phyloP scores from a whole-genome alignment of 2,113 vertebrate species.

The Neomonachus schauinslandi region DNA sequence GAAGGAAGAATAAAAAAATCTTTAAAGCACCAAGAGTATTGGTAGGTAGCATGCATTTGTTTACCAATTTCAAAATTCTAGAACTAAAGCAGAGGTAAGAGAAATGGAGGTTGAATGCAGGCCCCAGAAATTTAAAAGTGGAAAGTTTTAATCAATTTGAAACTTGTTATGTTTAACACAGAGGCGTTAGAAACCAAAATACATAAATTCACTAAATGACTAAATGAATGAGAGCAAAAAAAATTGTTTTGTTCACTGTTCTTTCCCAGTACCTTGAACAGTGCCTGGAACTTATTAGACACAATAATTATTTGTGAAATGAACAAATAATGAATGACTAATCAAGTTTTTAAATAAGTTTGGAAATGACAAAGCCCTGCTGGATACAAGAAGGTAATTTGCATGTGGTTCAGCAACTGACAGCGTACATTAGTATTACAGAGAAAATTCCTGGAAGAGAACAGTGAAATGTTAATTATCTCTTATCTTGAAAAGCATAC shows the following conservation, averaged over 20 bases:
- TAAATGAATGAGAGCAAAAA: neutral
- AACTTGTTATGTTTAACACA: neutral
- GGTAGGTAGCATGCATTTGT: neutral
- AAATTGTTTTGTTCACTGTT: neutral
- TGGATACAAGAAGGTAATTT: neutral
- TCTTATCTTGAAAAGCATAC: neutral
- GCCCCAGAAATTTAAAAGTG: neutral
- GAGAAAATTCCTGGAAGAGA: neutral
- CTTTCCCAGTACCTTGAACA: slow-evolving; percentile 5
- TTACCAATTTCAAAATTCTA: neutral
- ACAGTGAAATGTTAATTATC: neutral
- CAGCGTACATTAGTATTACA: neutral
- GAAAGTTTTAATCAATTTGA: neutral
- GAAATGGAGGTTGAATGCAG: neutral
- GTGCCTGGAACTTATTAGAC: neutral
- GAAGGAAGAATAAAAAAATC: neutral
- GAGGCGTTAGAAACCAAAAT: neutral
- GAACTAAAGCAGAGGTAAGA: neutral
- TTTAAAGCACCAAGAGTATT: neutral
- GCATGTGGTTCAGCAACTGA: neutral
- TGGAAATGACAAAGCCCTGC: neutral
- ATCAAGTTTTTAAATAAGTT: neutral
- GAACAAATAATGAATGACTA: neutral
- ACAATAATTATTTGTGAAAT: slow-evolving; percentile 5
- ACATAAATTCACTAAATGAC: neutral